Evolutionary conservation across 2,797 vertebrate genomes (phyloP), one percentile per base, ranked within the genome.

Genomic region (Megalops cyprinoides): DNA sequence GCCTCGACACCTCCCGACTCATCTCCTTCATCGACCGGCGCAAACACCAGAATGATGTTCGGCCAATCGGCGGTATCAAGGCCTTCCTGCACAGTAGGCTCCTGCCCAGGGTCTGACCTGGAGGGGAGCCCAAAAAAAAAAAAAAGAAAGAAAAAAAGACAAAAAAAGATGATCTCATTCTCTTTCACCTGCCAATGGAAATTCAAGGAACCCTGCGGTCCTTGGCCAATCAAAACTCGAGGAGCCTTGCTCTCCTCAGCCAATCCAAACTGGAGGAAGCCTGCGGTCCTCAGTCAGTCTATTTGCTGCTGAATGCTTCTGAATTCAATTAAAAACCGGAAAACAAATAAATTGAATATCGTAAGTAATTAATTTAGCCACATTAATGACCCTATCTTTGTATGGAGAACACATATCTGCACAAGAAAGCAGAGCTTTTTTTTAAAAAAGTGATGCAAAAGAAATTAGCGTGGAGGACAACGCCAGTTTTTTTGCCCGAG

Each of bases 1-100:
- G 94, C 93, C 94, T 99, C 83, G 97, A 99, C 91, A 99, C 93
- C 79, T 97, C 97, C 81, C 96, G 98, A 91, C 95, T 99, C 92
- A 96, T 97, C 89, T 96, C 97, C 55, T 99, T 99, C 93, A 97
- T 98, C 82, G 97, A 99, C 94, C 92, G 97, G 90, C 95, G 98
- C 93, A 99, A 98, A 94, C 97, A 98, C 93, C 97, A 99, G 93
- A 98, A 98, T 74, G 98, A 99, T 88, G 96, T 97, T 87, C 96
- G 97, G 89, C 97, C 97, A 85, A 95, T 99, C 83, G 95, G 96
- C 90, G 97, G 96, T 88, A 92, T 98, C 85, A 92, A 95, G 91
- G 95, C 94, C 93, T 98, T 99, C 91, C 91, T 99, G 89, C 97
- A 97, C 84, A 97, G 95, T 93, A 97, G 97, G 90, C 95, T 99